A percentile compares a stretch with the other conserved stretches of the same genome.
Evolutionary conservation across 2,797 vertebrate genomes (phyloP).

Genomic region (Micropoecilia bifurca): DNA sequence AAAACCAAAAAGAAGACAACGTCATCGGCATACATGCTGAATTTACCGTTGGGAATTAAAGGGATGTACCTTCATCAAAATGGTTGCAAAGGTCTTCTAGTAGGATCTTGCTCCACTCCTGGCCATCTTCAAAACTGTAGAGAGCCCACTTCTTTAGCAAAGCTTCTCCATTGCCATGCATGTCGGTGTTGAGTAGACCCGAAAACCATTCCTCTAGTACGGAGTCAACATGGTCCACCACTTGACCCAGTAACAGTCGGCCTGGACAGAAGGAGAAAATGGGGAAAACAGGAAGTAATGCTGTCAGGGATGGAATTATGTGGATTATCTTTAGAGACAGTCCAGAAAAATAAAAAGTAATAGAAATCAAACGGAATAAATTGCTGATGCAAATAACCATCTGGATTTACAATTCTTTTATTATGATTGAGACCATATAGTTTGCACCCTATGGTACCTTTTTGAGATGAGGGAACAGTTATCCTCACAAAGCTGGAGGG

Average conservation of each 20-base stretch:
- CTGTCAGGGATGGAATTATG: background rate
- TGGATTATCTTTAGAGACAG: background rate
- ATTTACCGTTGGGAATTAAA: background rate
- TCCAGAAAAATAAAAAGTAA: background rate
- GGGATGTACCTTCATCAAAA: constrained; percentile 84
- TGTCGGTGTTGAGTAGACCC: constrained; percentile 90
- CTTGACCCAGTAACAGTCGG: constrained; percentile 91
- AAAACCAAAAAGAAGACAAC: background rate
- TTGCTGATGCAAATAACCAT: background rate
- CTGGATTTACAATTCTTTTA: background rate
- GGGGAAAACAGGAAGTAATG: background rate
- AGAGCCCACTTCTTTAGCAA: constrained; percentile 96
- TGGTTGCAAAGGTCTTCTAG: constrained; percentile 90
- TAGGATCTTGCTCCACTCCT: constrained; percentile 88
- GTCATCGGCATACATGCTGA: background rate
- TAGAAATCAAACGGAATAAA: background rate
- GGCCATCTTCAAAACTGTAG: constrained; percentile 91
- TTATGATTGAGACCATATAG: background rate
- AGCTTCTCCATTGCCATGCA: constrained; percentile 91
- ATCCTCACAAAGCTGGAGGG: constrained; percentile 91
- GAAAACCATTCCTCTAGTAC: constrained; percentile 98
- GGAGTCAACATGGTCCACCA: constrained; percentile 97
- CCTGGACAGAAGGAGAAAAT: constrained; percentile 73
- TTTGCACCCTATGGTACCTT: constrained; percentile 80
- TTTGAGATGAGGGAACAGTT: constrained; percentile 91